phyloP scores from a whole-genome alignment of 2,113 vertebrate species.

The Chloroceryle aenea region DNA sequence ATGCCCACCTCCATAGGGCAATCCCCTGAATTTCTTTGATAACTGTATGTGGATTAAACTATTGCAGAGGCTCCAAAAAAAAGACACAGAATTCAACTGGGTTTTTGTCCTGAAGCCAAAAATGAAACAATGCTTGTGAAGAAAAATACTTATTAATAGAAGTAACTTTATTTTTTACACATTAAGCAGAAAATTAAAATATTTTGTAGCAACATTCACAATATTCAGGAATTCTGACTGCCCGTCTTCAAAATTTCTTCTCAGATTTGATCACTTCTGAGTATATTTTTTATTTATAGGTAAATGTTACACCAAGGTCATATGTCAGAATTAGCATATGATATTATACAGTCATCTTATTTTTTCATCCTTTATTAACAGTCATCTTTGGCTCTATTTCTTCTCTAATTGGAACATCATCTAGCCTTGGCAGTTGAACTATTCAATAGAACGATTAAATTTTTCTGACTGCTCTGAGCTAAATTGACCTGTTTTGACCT shows the following conservation, averaged over 20 bases:
- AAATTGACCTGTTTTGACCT: slow-evolving; percentile 86
- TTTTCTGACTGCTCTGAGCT: slow-evolving; percentile 85
- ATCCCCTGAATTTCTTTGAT: background rate
- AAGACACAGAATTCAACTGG: background rate
- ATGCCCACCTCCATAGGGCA: background rate
- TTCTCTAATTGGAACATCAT: slow-evolving; percentile 88
- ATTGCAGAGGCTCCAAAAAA: background rate
- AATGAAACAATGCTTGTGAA: background rate
- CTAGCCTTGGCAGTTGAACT: slow-evolving; percentile 86
- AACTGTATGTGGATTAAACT: background rate
- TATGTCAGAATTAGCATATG: slow-evolving; percentile 80
- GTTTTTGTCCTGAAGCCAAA: background rate
- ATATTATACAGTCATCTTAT: slow-evolving; percentile 78
- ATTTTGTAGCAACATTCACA: background rate
- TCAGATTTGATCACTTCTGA: slow-evolving; percentile 48
- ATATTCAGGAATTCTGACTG: background rate
- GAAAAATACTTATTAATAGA: slow-evolving; percentile 31
- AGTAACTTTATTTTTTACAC: background rate
- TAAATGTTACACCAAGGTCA: slow-evolving; percentile 78
- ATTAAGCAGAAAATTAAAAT: slow-evolving; percentile 10
- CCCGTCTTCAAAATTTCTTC: background rate
- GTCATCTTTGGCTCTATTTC: slow-evolving; percentile 84
- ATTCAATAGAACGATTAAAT: slow-evolving; percentile 86
- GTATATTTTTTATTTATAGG: slow-evolving; percentile 77
- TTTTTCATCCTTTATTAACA: slow-evolving; percentile 83